Evolutionary conservation across 2,797 vertebrate species (phyloP), one percentile per base, ranked within the genome.

Genomic region (Dromococcyx pavoninus): DNA sequence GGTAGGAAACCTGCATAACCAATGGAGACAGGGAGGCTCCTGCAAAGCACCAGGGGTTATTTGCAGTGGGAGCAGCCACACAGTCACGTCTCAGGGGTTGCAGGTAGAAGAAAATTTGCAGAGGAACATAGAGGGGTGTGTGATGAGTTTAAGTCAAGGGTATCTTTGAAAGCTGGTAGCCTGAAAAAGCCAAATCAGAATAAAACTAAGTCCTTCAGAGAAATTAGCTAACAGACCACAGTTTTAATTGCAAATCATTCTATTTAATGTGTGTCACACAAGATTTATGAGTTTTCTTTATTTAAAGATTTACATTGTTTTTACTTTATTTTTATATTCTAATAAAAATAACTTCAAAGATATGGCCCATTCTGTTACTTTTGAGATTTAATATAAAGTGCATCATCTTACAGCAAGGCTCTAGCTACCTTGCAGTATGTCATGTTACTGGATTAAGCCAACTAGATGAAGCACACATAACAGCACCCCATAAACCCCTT

Each of bases 151-250:
- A 93, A 85, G 9, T 18, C 32, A 67, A 56, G 33, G 44, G 37
- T 56, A 79, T 19, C 53, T 62, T 32, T 71, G 30, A 74, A 70
- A 86, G 21, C 11, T 41, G 25, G 30, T 70, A 57, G 39, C 17
- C 57, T 84, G 65, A 57, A 88, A 86, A 71, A 39, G 18, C 21
- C 60, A 44, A 78, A 72, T 24, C 4, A 2, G 30, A 87, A 67
- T 56, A 71, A 89, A 91, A 80, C 17, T 22, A 84, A 83, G 39
- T 41, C 19, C 15, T 91, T 90, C 61, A 66, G 90, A 88, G 22
- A 71, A 53, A 35, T 51, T 48, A 21, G 7, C 2, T 11, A 50
- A 51, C 10, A 64, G 13, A 17, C 7, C 15, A 51, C 3, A 30
- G 10, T 39, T 83, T 64, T 54, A 72, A 39, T 50, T 87, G 43